phyloP scores from a whole-genome alignment of 2,888 invertebrate species.

The Lissocephala sabroskyi region DNA sequence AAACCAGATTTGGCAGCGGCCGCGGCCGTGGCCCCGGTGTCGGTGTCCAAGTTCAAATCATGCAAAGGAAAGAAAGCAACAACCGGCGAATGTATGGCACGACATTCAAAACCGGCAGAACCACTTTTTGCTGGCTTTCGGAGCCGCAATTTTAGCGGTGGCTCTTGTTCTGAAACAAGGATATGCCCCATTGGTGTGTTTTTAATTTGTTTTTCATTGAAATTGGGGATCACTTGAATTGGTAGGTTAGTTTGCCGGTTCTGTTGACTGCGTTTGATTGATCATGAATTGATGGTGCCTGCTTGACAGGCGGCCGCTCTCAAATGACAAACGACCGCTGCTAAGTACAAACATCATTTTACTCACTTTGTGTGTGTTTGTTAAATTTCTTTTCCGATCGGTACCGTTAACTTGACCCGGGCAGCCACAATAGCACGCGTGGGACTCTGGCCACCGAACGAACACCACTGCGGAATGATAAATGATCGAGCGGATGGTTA shows the following conservation, averaged over 20 bases:
- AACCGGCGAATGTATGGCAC: conserved; percentile 33
- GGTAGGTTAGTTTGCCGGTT: neutral
- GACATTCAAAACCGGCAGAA: conserved; percentile 52
- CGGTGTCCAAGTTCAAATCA: conserved; percentile 60
- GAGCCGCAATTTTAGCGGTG: too few relatives aligned
- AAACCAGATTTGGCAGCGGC: conserved; percentile 45
- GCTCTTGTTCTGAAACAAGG: neutral
- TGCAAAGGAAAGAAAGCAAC: conserved; percentile 52
- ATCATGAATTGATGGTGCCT: neutral
- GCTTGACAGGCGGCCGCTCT: neutral
- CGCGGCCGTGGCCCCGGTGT: conserved; percentile 8
- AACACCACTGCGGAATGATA: conserved; percentile 17
- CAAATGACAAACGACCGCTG: neutral
- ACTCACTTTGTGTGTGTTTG: conserved; percentile 28
- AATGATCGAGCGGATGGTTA: too few relatives aligned
- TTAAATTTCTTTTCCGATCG: conserved; percentile 46
- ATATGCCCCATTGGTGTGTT: neutral
- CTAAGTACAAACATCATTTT: conserved; percentile 21
- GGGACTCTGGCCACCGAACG: neutral
- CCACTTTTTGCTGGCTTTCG: conserved; percentile 33
- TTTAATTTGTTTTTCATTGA: conserved; percentile 10
- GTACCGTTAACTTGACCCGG: conserved; percentile 56
- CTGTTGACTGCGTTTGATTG: neutral
- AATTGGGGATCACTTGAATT: neutral
- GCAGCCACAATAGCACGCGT: neutral